Base-by-base conservation (phyloP, 2,888 invertebrate genomes). In the Cacoxenus indagator region DNA sequence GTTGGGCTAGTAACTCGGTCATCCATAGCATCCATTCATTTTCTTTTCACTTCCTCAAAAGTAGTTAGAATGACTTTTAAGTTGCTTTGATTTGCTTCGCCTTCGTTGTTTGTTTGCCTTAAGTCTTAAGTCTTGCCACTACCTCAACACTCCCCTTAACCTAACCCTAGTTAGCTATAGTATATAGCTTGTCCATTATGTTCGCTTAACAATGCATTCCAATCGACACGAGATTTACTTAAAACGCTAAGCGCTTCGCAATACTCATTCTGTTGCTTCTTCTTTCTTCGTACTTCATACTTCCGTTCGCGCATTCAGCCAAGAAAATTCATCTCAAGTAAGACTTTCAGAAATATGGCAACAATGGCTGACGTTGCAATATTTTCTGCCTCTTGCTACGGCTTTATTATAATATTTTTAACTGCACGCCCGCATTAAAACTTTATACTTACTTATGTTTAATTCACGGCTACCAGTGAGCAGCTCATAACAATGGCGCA, bases 201-300 rank as follows among this genome's bases (percentile, higher is more conserved):
- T 51, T 19, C 22, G 55, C 55, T 29, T 1, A 27, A 57, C 57
- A 57, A 57, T 57, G 57, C 57, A 57, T 14, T 14, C 37, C 61
- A 62, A 45, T 62, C 61, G 61, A 62, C 61, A 62, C 22, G 61
- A 45, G 61, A 62, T 45, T 45, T 24, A 43, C 45, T 62, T 62
- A 14, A 62, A 62, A 45, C 61, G 55, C 51, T 51, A 17, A 51
- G 26, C 19, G 55, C 24, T 27, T 55, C 24, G 26, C 24, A 48
- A 19, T 48, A 17, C 17, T 11, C 37, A 37, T 14, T 37, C 14
- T 37, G 8, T 11, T 37, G 37, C 14, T 51, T 19, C 1, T 48
- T 17, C 31, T 48, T 48, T 48, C 48, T 48, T 51, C 19, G 9
- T 6, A 19, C 3, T 19, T 22, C 19, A 19, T 48, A 17, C n/a